Base-by-base conservation (phyloP, 2,797 vertebrate genomes). In the Tauraco hartlaubi region DNA sequence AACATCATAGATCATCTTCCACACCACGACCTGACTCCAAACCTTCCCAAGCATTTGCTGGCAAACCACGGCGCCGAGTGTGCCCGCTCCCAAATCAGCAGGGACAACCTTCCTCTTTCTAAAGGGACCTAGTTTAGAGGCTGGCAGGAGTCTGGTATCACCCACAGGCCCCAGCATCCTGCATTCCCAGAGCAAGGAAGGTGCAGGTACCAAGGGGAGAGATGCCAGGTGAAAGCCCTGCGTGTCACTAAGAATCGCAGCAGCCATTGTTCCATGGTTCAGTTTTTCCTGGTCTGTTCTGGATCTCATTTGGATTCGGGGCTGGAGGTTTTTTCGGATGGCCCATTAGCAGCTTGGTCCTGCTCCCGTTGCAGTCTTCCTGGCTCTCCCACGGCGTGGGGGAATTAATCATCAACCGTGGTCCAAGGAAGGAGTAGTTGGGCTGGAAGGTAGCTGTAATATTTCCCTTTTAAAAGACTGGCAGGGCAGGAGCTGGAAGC, bases 141-240 rank as follows among this genome's bases (percentile, higher is more conserved):
- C 28, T 0, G 0, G 21, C 9, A 12, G 23, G 46, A 51, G 6
- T 21, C 46, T 39, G 67, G 3, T 20, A 29, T 16, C 26, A 13
- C 23, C 37, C 1, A 0, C 5, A 2, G 46, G 12, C 20, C 44
- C 31, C 72, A 83, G 41, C 31, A 76, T 39, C 82, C 71, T 6
- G 0, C 37, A 5, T 18, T 59, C 25, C 37, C 3, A 1, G 29
- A 7, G 13, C 0, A 7, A 72, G 67, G 62, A 82, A 59, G 14
- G 35, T 15, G 11, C 1, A 0, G 6, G 23, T 55, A 4, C 41
- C 0, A 0, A 46, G n/a, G 19, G 35, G 15, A 79, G 15, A 2
- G 3, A 26, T 11, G 51, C 29, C 0, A 0, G 23, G 39, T 25
- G 46, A 88, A 82, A 26, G 0, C 0, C 44, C 26, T 19, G 33